Evolutionary conservation across 2,113 vertebrate genomes (phyloP).

Genomic region (Origma solitaria): DNA sequence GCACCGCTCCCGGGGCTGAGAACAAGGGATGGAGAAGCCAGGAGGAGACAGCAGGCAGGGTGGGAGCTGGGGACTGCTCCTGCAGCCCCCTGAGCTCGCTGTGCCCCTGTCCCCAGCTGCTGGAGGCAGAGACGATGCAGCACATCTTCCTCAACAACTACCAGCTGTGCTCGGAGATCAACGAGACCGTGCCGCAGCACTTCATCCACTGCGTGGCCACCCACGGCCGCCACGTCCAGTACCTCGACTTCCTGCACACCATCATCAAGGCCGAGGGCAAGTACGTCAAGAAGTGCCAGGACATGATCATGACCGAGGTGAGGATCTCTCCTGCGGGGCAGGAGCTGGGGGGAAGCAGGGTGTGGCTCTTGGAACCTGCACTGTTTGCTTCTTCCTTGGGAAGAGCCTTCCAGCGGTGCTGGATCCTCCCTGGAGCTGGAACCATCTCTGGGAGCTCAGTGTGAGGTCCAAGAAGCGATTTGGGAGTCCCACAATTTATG

Average conservation of each 20-base stretch:
- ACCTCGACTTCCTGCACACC: constrained; percentile 96
- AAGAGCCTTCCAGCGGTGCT: background rate
- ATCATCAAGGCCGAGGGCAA: constrained; percentile 99
- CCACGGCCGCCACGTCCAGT: constrained; percentile 94
- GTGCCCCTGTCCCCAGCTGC: constrained; percentile 69
- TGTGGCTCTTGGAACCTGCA: background rate
- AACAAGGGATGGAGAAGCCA: background rate
- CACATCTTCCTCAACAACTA: constrained; percentile 98
- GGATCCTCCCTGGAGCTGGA: background rate
- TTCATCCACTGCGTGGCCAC: constrained; percentile 96
- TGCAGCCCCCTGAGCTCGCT: background rate
- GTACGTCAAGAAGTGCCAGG: constrained; percentile 99
- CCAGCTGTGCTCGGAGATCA: constrained; percentile 92
- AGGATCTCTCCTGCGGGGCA: background rate
- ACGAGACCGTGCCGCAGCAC: constrained; percentile 89
- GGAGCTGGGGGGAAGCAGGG: accelerated
- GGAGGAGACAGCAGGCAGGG: background rate
- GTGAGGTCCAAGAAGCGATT: background rate
- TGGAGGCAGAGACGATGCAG: constrained; percentile 95
- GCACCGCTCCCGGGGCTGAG: background rate
- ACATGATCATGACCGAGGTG: constrained; percentile 99
- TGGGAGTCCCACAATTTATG: background rate
- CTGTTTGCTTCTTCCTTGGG: background rate
- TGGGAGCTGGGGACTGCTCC: background rate
- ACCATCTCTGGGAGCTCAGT: background rate